phyloP scores from a whole-genome alignment of 2,113 vertebrate species.

The Tragelaphus strepsiceros region DNA sequence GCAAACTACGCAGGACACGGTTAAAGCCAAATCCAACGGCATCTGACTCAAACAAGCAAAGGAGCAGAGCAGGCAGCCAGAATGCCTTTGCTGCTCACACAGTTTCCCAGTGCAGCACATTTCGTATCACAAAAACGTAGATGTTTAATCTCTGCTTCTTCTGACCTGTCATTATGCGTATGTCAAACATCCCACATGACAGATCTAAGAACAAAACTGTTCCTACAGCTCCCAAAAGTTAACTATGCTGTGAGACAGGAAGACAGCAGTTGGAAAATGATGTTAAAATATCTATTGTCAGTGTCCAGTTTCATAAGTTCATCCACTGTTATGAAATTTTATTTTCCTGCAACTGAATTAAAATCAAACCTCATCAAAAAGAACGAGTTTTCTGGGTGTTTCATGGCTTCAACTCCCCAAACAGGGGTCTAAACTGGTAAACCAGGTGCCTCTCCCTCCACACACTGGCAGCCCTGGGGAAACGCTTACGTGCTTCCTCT shows the following conservation, averaged over 20 bases:
- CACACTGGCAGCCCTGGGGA: background rate
- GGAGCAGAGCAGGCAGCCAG: constrained; percentile 28
- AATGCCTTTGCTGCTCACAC: constrained; percentile 38
- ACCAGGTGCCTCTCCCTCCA: background rate
- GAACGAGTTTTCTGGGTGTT: background rate
- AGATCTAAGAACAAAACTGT: background rate
- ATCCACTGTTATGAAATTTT: background rate
- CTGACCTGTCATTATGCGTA: background rate
- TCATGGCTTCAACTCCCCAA: background rate
- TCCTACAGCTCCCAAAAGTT: background rate
- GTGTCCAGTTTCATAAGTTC: background rate
- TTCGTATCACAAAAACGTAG: constrained; percentile 24
- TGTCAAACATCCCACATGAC: background rate
- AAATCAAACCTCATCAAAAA: background rate
- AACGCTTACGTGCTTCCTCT: background rate
- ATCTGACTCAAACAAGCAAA: background rate
- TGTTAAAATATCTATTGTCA: background rate
- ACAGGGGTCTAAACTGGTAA: background rate
- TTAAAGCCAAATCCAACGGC: background rate
- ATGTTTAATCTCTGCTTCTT: constrained; percentile 55
- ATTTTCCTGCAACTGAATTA: constrained; percentile 31
- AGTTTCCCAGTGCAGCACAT: constrained; percentile 11
- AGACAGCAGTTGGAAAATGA: background rate
- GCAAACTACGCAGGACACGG: background rate
- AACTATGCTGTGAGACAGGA: background rate